Percentiles rank a stretch among this genome's conserved stretches.
These are phyloP conservation scores for Cerastoderma edule DNA, from an alignment of 2,888 invertebrate species.

Conservation along the genomic window DNA sequence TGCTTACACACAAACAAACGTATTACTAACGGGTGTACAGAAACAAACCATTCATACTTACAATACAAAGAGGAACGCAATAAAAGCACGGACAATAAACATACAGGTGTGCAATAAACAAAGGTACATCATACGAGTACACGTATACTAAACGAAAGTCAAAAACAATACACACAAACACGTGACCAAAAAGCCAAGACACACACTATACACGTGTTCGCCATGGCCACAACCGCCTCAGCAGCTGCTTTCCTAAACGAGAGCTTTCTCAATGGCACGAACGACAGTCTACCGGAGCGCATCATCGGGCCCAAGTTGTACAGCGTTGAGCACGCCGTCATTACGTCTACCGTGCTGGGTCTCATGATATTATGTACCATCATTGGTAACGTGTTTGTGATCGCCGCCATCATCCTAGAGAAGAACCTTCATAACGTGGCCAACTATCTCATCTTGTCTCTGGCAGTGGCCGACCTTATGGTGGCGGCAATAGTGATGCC, in stretches of 20 bases:
- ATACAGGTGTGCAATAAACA: no score
- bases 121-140: no score
- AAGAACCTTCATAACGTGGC: constrained; percentile 96
- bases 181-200: no score
- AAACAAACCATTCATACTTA: no score
- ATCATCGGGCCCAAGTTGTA: constrained; percentile 54
- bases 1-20: no score
- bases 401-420: constrained; percentile 97
- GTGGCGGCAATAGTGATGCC: constrained; percentile 93
- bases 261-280: constrained; percentile 21
- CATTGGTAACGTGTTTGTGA: constrained; percentile 98
- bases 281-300: background rate
- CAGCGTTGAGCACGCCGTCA: constrained; percentile 62
- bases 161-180: no score
- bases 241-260: constrained; percentile 16
- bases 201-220: no score
- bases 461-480: constrained; percentile 98
- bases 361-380: constrained; percentile 96
- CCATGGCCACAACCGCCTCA: constrained; percentile 8
- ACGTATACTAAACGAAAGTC: no score
- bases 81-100: no score
- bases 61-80: no score
- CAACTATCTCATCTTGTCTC: constrained; percentile 97
- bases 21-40: no score
- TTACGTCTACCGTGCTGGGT: constrained; percentile 85